A percentile compares a stretch with the other conserved stretches of the same genome.
These are phyloP conservation scores for Etia nguti DNA, from an alignment of 2,113 vertebrate species.

Conservation along the genomic window DNA sequence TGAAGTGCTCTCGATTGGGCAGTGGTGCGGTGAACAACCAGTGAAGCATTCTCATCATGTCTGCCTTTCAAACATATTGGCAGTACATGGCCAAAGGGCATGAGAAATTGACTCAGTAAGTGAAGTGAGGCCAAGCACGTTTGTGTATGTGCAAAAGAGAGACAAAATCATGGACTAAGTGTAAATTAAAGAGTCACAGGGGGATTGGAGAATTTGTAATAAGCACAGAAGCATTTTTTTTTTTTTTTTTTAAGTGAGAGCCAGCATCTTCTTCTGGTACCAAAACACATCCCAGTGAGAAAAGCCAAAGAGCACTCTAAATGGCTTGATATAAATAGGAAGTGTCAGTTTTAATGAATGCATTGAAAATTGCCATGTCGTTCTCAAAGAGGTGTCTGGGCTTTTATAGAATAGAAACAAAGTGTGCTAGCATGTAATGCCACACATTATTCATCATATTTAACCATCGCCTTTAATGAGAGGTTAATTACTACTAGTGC, in stretches of 20 bases:
- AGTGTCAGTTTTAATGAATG: slow-evolving; percentile 36
- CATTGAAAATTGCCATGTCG: slow-evolving; percentile 13
- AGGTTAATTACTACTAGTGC: neutral
- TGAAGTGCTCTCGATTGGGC: slow-evolving; percentile 5
- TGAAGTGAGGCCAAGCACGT: neutral
- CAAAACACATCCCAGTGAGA: neutral
- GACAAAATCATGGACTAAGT: neutral
- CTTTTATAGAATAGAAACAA: neutral
- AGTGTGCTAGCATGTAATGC: neutral
- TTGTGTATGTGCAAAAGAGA: neutral
- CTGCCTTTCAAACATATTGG: slow-evolving; percentile 15
- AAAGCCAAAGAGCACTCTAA: neutral
- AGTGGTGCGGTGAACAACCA: neutral
- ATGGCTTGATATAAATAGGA: slow-evolving; percentile 7
- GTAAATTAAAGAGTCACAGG: neutral
- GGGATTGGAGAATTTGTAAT: neutral
- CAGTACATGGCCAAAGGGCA: slow-evolving; percentile 4
- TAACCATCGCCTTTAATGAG: slow-evolving; percentile 16
- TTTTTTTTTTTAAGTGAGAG: neutral
- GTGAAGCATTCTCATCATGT: slow-evolving; percentile 28
- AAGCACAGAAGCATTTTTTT: neutral
- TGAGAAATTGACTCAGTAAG: neutral
- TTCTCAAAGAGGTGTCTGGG: neutral
- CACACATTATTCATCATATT: neutral
- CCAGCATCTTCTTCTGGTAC: neutral